Conservation (phyloP, 2,888 invertebrate genomes). For the Stictocephala bisonia region DNA sequence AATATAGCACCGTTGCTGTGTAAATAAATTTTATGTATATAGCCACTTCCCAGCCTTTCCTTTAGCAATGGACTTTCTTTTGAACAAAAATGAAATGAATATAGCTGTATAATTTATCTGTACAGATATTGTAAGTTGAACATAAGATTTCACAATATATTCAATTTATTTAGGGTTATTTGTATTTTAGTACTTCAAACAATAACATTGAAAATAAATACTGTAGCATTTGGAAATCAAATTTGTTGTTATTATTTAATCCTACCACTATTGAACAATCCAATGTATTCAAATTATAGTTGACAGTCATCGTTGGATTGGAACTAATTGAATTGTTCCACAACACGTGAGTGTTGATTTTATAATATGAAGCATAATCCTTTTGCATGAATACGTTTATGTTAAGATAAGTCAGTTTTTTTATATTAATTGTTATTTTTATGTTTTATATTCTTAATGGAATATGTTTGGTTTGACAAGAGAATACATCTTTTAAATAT, state of each 20-base stretch:
- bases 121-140: conserved; percentile 47
- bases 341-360: too few relatives aligned
- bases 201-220: conserved; percentile 49
- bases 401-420: too few relatives aligned
- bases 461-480: too few relatives aligned
- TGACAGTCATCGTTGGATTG: too few relatives aligned
- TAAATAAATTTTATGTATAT: conserved; percentile 44
- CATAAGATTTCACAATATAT: conserved; percentile 47
- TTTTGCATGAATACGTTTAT: too few relatives aligned
- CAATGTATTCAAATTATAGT: too few relatives aligned
- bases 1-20: conserved; percentile 42
- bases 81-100: conserved; percentile 46
- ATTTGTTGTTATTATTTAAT: neutral
- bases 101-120: conserved; percentile 47
- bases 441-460: too few relatives aligned
- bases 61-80: conserved; percentile 43
- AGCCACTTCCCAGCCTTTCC: conserved; percentile 43
- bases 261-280: too few relatives aligned
- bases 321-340: too few relatives aligned
- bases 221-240: conserved; percentile 48
- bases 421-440: too few relatives aligned
- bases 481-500: too few relatives aligned
- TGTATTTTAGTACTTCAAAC: conserved; percentile 62
- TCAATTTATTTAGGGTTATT: conserved; percentile 58
- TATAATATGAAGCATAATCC: too few relatives aligned